These are phyloP conservation scores for Myrmecobius fasciatus DNA, from an alignment of 2,113 vertebrate species.

Conservation along the genomic window DNA sequence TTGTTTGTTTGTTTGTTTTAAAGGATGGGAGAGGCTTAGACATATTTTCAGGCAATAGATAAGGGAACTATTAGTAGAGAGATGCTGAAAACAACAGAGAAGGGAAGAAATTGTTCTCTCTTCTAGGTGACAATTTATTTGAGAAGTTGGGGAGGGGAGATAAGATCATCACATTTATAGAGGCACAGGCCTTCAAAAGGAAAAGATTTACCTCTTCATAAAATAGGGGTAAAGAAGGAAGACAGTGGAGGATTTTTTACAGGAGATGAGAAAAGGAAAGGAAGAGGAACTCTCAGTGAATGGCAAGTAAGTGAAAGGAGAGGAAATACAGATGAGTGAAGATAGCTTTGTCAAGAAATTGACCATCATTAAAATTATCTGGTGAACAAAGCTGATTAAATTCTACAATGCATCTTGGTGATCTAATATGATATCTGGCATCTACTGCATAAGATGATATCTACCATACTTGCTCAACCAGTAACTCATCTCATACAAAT, in stretches of 20 bases:
- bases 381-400: background rate
- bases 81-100: background rate
- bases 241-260: background rate
- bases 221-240: background rate
- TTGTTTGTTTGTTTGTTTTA: background rate
- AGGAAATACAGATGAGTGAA: background rate
- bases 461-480: background rate
- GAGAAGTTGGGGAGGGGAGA: background rate
- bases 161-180: background rate
- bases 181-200: background rate
- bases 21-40: background rate
- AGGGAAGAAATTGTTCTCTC: background rate
- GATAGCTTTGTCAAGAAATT: conserved; percentile 6
- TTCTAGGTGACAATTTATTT: background rate
- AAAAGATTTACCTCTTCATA: background rate
- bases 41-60: background rate
- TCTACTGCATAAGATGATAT: background rate
- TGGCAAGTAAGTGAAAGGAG: conserved; percentile 2
- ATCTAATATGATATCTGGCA: conserved; percentile 3
- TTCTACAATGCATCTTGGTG: background rate
- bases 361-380: background rate
- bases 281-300: background rate
- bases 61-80: background rate
- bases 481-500: background rate
- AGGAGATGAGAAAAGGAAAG: background rate